phyloP scores from a whole-genome alignment of 2,888 invertebrate genomes.

The Pterostichus niger region DNA sequence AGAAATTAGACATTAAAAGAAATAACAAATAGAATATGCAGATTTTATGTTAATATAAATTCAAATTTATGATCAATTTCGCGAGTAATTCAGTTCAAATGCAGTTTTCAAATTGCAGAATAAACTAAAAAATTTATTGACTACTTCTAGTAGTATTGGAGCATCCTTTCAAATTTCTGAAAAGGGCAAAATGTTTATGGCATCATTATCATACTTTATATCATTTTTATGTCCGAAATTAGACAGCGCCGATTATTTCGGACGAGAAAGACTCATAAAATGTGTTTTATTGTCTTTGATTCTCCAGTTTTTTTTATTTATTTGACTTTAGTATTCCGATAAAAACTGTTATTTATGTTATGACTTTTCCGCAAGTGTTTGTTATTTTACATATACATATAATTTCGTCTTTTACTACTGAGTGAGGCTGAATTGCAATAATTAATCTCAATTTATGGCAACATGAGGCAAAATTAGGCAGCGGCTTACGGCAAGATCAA shows the following conservation, averaged over 20 bases:
- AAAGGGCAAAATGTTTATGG: conserved; percentile 32
- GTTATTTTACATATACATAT: too few species aligned
- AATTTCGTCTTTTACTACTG: too few species aligned
- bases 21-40: too few species aligned
- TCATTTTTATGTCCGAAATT: conserved; percentile 28
- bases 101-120: conserved; percentile 4
- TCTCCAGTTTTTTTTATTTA: conserved; percentile 3
- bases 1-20: too few species aligned
- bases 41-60: too few species aligned
- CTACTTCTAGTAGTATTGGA: conserved; percentile 1
- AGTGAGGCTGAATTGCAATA: too few species aligned
- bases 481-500: too few species aligned
- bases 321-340: background rate
- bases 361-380: too few species aligned
- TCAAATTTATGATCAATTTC: background rate
- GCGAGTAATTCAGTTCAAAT: background rate
- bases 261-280: background rate
- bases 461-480: too few species aligned
- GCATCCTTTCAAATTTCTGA: background rate
- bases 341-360: too few species aligned
- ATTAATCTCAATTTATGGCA: too few species aligned
- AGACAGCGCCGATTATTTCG: background rate
- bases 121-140: conserved; percentile 14
- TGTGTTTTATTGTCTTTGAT: background rate
- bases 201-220: conserved; percentile 33